Base-by-base conservation (phyloP, 2,888 invertebrate species). In the Himalopsyche kuldschensis region DNA sequence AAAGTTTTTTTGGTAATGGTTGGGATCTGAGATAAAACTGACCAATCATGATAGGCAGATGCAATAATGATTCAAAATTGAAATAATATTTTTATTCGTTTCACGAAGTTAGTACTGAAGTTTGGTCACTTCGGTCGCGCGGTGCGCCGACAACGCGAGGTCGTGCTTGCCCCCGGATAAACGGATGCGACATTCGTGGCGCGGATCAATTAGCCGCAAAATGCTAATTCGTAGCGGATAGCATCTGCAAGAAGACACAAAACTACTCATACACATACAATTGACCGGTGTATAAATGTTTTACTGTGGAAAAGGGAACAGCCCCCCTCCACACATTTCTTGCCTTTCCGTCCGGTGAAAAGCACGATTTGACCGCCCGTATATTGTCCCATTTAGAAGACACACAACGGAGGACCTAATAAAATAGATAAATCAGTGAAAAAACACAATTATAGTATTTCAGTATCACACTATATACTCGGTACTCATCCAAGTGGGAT, bases 151-250 rank as follows among this genome's bases (percentile, higher is more conserved):
- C 69, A 27, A 24, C 69, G 30, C 69, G 24, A 69, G 24, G 69
- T 69, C 69, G 69, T 69, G 69, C 69, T 69, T 69, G 69, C 69
- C 79, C 55, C 55, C 79, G 79, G 30, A 31, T 48, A 27, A 35
- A 46, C 55, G 55, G 55, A 55, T 79, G 47, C 79, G 48, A 80
- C 69, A 80, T 81, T 47, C 76, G 75, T 55, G 83, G 80, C 47
- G 77, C 69, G 31, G 77, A 82, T 85, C 85, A 85, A 85, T 85
- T 85, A 85, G 85, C 75, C 63, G 81, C 79, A 85, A 85, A 85
- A 85, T 85, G 85, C 55, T 85, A 85, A 85, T 85, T 83, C 79
- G 76, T 32, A 30, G 30, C 81, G 69, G 84, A 84, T 84, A 80
- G 48, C 76, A 84, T 83, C 69, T 69, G 69, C 69, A 69, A 69